Evolutionary conservation across 2,797 vertebrate species (phyloP), one percentile per base, ranked within the genome.

Genomic region (Clarias pachynema): DNA sequence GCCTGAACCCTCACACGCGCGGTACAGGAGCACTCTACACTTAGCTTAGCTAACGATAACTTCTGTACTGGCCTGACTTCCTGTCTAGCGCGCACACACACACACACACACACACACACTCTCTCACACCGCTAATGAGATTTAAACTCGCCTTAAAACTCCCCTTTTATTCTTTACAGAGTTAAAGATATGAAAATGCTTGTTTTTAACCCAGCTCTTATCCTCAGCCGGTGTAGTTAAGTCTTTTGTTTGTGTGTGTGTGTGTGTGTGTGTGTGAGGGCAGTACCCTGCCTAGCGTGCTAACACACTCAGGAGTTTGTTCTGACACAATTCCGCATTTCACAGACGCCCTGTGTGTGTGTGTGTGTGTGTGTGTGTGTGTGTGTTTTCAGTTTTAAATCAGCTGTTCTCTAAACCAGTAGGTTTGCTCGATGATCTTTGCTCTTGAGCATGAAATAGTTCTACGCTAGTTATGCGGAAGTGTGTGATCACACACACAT

Each of bases 401-500:
- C 7, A 18, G 6, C 16, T 79, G 29, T 37, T 60, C 10, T 78
- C 20, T 59, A 59, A 59, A 34, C 5, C 56, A 24, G 7, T 59
- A 8, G 2, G 29, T 31, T 77, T 18, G 15, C 16, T 18, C n/a
- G 15, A 22, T 40, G 20, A 14, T 60, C 31, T 79, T 65, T 65
- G 8, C 8, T 79, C 5, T 20, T 10, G 53, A n/a, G 6, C 8
- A 34, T 40, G 49, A 22, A 53, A 53, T 29, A 78, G 63, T 14
- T 14, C 26, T n/a, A 62, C 20, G 49, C 15, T 84, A 79, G 81
- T 34, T 70, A 86, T 83, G 85, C 85, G 81, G 85, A 86, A 86
- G 81, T 86, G 62, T 82, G 16, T 44, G 37, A 66, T 78, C 44
- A 8, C 31, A 73, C 24, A 57, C n/a, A 26, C 59, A 62, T 22